Conservation (phyloP, 2,888 invertebrate genomes). For the Parnassius mnemosyne region DNA sequence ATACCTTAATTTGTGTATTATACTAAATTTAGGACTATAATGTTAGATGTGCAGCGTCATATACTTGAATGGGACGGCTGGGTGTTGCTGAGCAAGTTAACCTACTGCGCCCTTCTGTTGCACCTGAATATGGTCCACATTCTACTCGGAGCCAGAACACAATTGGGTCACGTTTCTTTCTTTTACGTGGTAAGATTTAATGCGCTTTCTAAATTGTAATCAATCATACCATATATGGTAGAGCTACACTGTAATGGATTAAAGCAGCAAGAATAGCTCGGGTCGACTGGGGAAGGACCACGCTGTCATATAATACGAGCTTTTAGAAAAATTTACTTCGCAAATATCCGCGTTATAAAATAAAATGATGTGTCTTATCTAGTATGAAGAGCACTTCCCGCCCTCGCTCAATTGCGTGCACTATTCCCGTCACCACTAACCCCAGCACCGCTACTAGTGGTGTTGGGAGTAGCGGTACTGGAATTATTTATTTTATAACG, state of each 20-base stretch:
- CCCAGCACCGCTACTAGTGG: no score
- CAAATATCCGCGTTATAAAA: no score
- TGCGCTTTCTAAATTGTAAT: not conserved
- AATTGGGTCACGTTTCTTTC: slow-evolving; percentile 26
- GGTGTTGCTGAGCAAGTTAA: slow-evolving; percentile 28
- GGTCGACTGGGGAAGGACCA: not conserved
- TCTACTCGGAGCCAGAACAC: slow-evolving; percentile 22
- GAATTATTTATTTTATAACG: no score
- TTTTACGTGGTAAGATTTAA: slow-evolving; percentile 17
- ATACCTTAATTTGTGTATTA: not conserved
- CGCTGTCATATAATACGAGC: not conserved
- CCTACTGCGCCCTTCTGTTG: slow-evolving; percentile 32
- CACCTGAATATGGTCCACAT: slow-evolving; percentile 29
- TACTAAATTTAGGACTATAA: not conserved
- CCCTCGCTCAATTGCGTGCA: no score
- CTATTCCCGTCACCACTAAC: no score
- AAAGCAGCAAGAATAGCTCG: no score
- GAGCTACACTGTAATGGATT: not conserved
- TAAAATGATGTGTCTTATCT: no score
- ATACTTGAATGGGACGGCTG: slow-evolving; percentile 34
- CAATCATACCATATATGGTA: not conserved
- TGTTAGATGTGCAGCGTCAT: not conserved
- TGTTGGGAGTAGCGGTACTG: no score
- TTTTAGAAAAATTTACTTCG: no score
- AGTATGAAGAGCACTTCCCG: no score